These are phyloP conservation scores for Sturnira hondurensis DNA, from an alignment of 2,113 vertebrate species.

Conservation along the genomic window DNA sequence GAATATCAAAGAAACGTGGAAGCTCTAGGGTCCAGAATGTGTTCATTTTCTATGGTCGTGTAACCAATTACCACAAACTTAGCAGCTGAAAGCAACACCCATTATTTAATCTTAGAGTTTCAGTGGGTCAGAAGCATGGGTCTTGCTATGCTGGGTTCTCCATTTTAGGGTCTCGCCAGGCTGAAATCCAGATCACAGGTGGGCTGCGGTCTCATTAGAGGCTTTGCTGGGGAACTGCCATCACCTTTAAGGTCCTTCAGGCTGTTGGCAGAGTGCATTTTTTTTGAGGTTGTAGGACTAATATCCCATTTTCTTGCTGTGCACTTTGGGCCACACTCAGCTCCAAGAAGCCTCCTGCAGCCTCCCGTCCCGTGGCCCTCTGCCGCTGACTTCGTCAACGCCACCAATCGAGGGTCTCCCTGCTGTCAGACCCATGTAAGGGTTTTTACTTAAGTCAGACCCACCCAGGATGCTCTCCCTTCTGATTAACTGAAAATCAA, in stretches of 20 bases:
- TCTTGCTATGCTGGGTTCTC: not conserved
- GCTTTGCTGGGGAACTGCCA: not conserved
- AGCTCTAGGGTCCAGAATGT: not conserved
- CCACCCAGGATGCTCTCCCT: not conserved
- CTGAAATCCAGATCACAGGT: not conserved
- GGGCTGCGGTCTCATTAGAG: not conserved
- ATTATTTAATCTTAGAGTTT: not conserved
- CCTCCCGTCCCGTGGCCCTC: not conserved
- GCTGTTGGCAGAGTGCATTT: not conserved
- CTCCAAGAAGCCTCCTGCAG: not conserved
- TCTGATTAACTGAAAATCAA: not conserved
- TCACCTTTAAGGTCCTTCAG: not conserved
- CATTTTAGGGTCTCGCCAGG: not conserved
- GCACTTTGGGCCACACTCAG: not conserved
- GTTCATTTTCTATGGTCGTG: not conserved
- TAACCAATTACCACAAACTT: not conserved
- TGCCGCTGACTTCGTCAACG: not conserved
- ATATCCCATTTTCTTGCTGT: not conserved
- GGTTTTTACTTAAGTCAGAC: not conserved
- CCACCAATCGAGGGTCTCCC: not conserved
- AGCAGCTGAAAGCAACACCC: not conserved
- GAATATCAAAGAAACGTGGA: not conserved
- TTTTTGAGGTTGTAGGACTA: not conserved
- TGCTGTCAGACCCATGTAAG: not conserved
- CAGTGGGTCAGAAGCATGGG: not conserved